A percentile compares a stretch with the other conserved stretches of the same genome.
Conservation (phyloP, 2,113 vertebrate species). For the Lampris megalopsis region DNA sequence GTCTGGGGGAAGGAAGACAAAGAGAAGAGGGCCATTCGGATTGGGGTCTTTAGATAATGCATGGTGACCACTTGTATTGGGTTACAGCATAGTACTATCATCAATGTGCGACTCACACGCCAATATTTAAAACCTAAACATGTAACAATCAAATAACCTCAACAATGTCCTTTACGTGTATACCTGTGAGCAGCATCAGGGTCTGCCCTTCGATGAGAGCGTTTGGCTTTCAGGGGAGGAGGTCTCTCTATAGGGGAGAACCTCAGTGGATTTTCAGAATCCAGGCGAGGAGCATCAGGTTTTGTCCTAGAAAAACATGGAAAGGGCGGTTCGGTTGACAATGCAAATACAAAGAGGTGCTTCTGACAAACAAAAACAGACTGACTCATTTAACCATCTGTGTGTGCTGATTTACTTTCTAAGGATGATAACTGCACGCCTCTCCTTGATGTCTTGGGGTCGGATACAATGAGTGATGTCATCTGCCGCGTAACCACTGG, state of each 20-base stretch:
- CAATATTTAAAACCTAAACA: too few species aligned
- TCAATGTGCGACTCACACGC: too few species aligned
- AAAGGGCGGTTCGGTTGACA: background rate
- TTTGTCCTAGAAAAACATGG: slow-evolving; percentile 87
- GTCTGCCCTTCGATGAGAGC: slow-evolving; percentile 95
- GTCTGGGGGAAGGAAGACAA: slow-evolving; percentile 77
- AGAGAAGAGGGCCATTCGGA: background rate
- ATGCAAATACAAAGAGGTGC: background rate
- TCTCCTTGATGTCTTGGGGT: slow-evolving; percentile 97
- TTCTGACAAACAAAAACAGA: background rate
- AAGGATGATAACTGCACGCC: slow-evolving; percentile 97
- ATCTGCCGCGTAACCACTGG: slow-evolving; percentile 96
- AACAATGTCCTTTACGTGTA: background rate
- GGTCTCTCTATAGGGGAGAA: slow-evolving; percentile 86
- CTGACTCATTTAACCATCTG: background rate
- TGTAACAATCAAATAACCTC: too few species aligned
- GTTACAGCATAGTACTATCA: too few species aligned
- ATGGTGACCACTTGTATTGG: background rate
- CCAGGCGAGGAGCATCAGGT: slow-evolving; percentile 93
- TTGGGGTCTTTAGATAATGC: background rate
- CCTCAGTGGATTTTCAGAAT: slow-evolving; percentile 85
- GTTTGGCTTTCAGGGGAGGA: slow-evolving; percentile 90
- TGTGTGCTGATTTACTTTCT: slow-evolving; percentile 88
- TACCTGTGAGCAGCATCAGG: slow-evolving; percentile 95
- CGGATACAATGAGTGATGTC: slow-evolving; percentile 99